Evolutionary conservation across 2,888 invertebrate species (phyloP).

Genomic region (Stenurella melanura): DNA sequence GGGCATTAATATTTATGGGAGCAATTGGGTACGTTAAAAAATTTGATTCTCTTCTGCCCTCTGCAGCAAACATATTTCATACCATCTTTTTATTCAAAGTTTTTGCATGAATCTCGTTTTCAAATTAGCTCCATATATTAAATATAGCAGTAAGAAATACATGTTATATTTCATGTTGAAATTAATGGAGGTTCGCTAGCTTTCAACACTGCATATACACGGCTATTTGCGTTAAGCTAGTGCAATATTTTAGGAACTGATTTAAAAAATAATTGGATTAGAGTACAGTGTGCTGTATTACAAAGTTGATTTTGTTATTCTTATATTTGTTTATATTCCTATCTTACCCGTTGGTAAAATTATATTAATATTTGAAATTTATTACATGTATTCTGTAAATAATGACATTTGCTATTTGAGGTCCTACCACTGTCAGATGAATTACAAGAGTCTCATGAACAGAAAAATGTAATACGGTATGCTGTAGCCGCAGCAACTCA

Average conservation of each 20-base stretch:
- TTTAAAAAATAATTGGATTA: not conserved
- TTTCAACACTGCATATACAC: not conserved
- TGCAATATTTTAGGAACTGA: not conserved
- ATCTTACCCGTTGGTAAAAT: not conserved
- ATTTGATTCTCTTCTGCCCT: conserved; percentile 24
- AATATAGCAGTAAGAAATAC: conserved; percentile 3
- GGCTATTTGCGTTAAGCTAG: not conserved
- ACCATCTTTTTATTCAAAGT: conserved; percentile 2
- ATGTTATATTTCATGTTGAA: not conserved
- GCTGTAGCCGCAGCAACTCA: no score
- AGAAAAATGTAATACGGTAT: no score
- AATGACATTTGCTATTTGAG: no score
- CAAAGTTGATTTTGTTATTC: no score
- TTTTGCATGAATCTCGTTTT: conserved; percentile 13
- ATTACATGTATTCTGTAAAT: no score
- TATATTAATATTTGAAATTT: not conserved
- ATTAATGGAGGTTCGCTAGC: not conserved
- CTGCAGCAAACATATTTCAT: conserved; percentile 25
- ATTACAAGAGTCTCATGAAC: no score
- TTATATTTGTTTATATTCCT: not conserved
- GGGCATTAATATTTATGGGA: conserved; percentile 21
- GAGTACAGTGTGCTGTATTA: not conserved
- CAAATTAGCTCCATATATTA: conserved; percentile 17
- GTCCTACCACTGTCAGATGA: no score
- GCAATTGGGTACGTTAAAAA: conserved; percentile 29